Evolutionary conservation across 2,797 vertebrate species (phyloP), one percentile per base, ranked within the genome.

Genomic region (Scarus forsteni): DNA sequence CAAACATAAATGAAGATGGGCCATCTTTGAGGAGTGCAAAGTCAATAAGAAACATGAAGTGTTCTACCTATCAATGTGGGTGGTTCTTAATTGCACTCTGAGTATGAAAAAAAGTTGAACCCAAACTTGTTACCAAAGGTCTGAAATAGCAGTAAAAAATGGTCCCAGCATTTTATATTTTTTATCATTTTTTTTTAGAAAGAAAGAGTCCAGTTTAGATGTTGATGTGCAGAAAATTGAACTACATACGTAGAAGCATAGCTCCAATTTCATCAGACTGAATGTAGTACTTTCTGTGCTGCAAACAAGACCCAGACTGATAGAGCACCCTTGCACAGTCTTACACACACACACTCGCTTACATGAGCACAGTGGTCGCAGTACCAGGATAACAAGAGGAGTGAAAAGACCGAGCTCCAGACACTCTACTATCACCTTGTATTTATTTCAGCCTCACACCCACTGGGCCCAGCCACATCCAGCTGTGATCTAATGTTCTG

Each of bases 401-500:
- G 57, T 27, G 42, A 78, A 66, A 78, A 49, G 34, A 43, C 48
- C 10, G 38, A 57, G 56, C 61, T 50, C 11, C 40, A 62, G 63
- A 81, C 51, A 64, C 54, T 61, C 72, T 14, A 54, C 75, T 18
- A 59, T 64, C 63, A 68, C 62, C 61, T 66, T n/a, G 8, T 73
- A 61, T 70, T 82, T 78, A 71, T 77, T 81, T 70, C 48, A 54
- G 55, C 64, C 35, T 78, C 36, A 45, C 52, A 74, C 84, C 69
- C 40, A 62, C 72, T 55, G 7, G 13, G 66, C 57, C 75, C 55
- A 62, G 73, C 48, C 46, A 9, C 19, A 54, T 80, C 80, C 81
- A 66, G 74, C 80, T 84, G 77, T 76, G 73, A 71, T 73, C 65
- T 80, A 80, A 83, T 85, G 74, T 82, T 73, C 66, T 83, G 62